Conservation (phyloP, 2,113 vertebrate genomes). For the Acinonyx jubatus region DNA sequence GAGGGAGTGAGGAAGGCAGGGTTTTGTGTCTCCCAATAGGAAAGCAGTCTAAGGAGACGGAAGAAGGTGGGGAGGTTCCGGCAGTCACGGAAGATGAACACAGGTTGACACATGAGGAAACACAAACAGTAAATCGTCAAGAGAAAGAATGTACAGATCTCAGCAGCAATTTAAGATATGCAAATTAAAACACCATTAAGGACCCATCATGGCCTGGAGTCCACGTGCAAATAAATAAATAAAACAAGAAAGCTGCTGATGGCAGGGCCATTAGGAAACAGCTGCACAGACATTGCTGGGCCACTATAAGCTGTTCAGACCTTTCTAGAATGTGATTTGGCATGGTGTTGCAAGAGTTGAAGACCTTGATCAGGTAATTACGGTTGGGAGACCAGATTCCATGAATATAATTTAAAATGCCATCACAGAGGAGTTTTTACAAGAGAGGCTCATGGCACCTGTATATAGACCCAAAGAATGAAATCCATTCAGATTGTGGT, state of each 20-base stretch:
- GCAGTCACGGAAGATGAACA: background rate
- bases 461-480: background rate
- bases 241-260: constrained; percentile 52
- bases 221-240: constrained; percentile 60
- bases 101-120: constrained; percentile 48
- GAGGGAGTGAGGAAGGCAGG: background rate
- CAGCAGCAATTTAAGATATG: constrained; percentile 68
- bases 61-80: background rate
- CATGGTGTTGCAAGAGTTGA: background rate
- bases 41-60: background rate
- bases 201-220: constrained; percentile 38
- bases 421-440: background rate
- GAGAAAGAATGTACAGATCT: constrained; percentile 52
- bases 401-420: background rate
- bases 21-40: background rate
- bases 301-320: background rate
- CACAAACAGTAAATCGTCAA: constrained; percentile 23
- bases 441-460: background rate
- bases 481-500: background rate
- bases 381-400: background rate
- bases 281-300: background rate
- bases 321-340: constrained; percentile 32
- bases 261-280: background rate
- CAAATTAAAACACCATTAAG: constrained; percentile 57
- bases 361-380: background rate